Base-by-base conservation (phyloP, 1,140 invertebrate genomes). In the Leptestheria dahalacensis region DNA sequence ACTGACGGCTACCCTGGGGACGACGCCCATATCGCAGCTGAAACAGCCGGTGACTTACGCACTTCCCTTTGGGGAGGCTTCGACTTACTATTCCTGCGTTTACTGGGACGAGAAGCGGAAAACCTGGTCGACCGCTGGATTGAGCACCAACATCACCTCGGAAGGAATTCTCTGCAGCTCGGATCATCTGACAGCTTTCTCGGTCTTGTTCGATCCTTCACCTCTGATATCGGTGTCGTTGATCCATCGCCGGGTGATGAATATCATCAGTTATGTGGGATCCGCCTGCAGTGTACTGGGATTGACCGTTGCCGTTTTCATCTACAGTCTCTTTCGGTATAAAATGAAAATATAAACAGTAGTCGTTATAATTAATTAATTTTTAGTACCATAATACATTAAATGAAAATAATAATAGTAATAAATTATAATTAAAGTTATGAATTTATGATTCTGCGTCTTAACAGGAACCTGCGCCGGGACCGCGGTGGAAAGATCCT, bases 401-500 rank as follows among this genome's bases (percentile, higher is more conserved):
- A n/a, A n/a, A n/a, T n/a, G n/a, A n/a, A n/a, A n/a, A n/a, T n/a
- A n/a, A n/a, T n/a, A n/a, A n/a, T n/a, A n/a, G n/a, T n/a, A n/a
- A n/a, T n/a, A n/a, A n/a, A n/a, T n/a, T n/a, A n/a, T n/a, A n/a
- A n/a, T n/a, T n/a, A n/a, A n/a, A n/a, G n/a, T n/a, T n/a, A n/a
- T n/a, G n/a, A n/a, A n/a, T n/a, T n/a, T 11, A 59, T 51, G 48
- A 26, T 62, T n/a, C n/a, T n/a, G n/a, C n/a, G n/a, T n/a, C n/a
- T 66, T 63, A 58, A 24, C 63, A 78, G 77, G 56, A 73, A 70
- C 49, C 63, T 79, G 49, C 71, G 75, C 53, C 67, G 73, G 25
- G 77, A 79, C 51, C 69, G 72, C 29, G 74, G 75, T 0, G 77
- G 78, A 1, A 74, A 76, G 62, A 77, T 79, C 57, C 68, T 79